A percentile compares a stretch with the other conserved stretches of the same genome.
phyloP scores from a whole-genome alignment of 2,888 invertebrate genomes.

The Copidosoma aretas region DNA sequence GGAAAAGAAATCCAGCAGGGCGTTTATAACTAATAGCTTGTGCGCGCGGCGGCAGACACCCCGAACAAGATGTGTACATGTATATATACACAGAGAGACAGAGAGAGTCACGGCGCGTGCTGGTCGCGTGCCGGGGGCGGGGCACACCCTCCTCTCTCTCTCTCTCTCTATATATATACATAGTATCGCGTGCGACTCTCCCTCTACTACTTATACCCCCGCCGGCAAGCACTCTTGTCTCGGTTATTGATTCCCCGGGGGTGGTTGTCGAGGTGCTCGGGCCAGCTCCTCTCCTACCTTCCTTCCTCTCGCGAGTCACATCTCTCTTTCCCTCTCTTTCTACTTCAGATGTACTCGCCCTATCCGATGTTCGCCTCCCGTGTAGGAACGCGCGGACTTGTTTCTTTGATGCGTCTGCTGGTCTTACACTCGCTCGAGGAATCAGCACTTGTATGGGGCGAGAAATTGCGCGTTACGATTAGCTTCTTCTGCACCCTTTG shows the following conservation, averaged over 20 bases:
- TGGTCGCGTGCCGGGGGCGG: slow-evolving; percentile 62
- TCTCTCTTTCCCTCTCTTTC: slow-evolving; percentile 1
- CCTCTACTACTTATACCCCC: too few species aligned
- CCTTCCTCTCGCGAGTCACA: slow-evolving; percentile 8
- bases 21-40: neutral
- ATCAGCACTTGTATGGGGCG: too few species aligned
- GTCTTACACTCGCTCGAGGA: too few species aligned
- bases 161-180: slow-evolving; percentile 22
- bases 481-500: too few species aligned
- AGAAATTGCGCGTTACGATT: too few species aligned
- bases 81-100: slow-evolving; percentile 4
- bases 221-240: slow-evolving; percentile 46
- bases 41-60: neutral
- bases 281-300: neutral
- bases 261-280: slow-evolving; percentile 45
- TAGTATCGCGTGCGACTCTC: slow-evolving; percentile 1
- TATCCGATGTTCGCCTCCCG: too few species aligned
- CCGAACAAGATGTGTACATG: neutral
- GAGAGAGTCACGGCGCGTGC: slow-evolving; percentile 55
- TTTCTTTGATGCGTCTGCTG: too few species aligned
- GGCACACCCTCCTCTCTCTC: slow-evolving; percentile 37
- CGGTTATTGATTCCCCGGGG: slow-evolving; percentile 62
- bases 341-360: too few species aligned
- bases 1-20: too few species aligned
- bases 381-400: too few species aligned